These are phyloP conservation scores for Masticophis lateralis DNA, from an alignment of 2,797 vertebrate genomes.

Conservation along the genomic window DNA sequence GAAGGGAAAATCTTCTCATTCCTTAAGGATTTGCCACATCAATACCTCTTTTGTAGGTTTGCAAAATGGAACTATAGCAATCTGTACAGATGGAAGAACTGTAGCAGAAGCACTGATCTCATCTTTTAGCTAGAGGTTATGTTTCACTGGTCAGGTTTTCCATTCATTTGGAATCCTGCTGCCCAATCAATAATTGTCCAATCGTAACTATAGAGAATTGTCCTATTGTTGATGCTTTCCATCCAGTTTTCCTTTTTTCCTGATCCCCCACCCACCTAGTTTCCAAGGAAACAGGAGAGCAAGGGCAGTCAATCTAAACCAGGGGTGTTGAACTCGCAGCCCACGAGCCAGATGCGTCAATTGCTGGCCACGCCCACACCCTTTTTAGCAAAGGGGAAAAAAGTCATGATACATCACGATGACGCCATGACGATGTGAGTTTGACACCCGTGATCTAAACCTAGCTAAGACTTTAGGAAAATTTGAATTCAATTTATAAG, in stretches of 20 bases:
- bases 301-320: too few species aligned
- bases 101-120: background rate
- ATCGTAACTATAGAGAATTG: background rate
- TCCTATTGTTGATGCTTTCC: background rate
- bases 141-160: background rate
- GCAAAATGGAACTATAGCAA: background rate
- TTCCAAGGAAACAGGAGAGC: background rate
- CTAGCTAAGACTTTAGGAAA: background rate
- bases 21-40: background rate
- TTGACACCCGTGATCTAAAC: background rate
- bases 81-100: background rate
- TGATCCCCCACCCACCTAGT: background rate
- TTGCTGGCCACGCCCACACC: too few species aligned
- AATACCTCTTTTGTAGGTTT: background rate
- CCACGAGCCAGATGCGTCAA: too few species aligned
- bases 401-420: too few species aligned
- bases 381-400: too few species aligned
- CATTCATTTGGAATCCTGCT: background rate
- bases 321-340: too few species aligned
- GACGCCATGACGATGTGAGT: accelerated
- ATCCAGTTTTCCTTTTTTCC: background rate
- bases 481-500: background rate
- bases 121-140: background rate
- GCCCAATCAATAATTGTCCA: background rate
- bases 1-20: background rate